These are phyloP conservation scores for Campylorhamphus procurvoides DNA, from an alignment of 2,113 vertebrate genomes.

Conservation along the genomic window DNA sequence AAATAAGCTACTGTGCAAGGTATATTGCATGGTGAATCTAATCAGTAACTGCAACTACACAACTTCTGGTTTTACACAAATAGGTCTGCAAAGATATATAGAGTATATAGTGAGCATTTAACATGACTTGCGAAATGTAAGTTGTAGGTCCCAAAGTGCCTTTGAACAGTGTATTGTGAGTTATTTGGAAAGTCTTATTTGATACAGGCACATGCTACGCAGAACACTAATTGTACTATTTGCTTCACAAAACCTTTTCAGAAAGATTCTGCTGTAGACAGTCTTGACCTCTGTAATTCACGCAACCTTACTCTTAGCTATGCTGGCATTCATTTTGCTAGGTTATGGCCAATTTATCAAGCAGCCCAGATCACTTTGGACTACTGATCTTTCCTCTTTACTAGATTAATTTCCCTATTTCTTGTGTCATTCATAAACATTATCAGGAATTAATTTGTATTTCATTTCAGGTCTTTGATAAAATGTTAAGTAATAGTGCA, in stretches of 20 bases:
- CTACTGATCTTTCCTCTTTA: not conserved
- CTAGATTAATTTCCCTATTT: not conserved
- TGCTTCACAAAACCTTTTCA: not conserved
- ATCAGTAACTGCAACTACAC: not conserved
- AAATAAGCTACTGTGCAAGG: not conserved
- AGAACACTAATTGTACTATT: not conserved
- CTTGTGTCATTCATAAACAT: not conserved
- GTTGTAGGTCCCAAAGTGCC: not conserved
- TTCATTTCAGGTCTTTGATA: not conserved
- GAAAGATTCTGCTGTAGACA: not conserved
- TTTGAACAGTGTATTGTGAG: not conserved
- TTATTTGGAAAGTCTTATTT: not conserved
- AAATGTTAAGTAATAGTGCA: not conserved
- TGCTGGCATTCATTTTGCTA: not conserved
- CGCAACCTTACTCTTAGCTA: not conserved
- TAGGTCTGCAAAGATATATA: not conserved
- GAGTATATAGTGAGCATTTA: not conserved
- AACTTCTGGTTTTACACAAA: not conserved
- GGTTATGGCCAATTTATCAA: not conserved
- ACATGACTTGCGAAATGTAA: not conserved
- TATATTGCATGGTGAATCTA: not conserved
- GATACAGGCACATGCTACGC: not conserved
- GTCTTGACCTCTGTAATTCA: not conserved
- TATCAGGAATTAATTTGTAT: not conserved
- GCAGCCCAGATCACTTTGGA: not conserved